phyloP scores from a whole-genome alignment of 2,888 invertebrate species.

The Cryptus viduatorius region DNA sequence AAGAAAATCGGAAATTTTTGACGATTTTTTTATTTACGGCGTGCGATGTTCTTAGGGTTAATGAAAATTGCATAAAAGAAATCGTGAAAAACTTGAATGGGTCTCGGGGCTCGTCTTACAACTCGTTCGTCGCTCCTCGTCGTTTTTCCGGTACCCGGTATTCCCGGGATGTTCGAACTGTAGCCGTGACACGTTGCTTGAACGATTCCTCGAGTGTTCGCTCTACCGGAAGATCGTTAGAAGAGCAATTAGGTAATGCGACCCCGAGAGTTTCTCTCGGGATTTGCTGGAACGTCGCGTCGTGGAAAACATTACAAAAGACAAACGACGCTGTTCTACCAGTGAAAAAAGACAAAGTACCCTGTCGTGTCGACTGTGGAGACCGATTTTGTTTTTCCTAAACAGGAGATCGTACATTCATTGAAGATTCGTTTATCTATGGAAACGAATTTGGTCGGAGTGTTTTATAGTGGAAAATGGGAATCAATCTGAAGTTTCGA shows the following conservation, averaged over 20 bases:
- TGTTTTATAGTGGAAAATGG: slow-evolving; percentile 41
- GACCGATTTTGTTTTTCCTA: slow-evolving; percentile 13
- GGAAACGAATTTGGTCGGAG: slow-evolving; percentile 67
- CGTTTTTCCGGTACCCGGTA: slow-evolving; percentile 17
- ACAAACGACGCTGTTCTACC: slow-evolving; percentile 20
- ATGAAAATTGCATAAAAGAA: not conserved
- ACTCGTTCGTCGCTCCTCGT: slow-evolving; percentile 23
- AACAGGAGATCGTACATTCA: not conserved
- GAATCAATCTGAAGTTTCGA: slow-evolving; percentile 64
- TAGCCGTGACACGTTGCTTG: slow-evolving; percentile 44
- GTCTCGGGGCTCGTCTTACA: slow-evolving; percentile 14
- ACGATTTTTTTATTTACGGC: no score
- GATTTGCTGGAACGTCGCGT: slow-evolving; percentile 26
- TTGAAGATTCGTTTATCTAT: slow-evolving; percentile 10
- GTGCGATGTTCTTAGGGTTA: not conserved
- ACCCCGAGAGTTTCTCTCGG: slow-evolving; percentile 67
- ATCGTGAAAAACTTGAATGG: no score
- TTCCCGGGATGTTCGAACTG: slow-evolving; percentile 3
- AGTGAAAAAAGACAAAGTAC: slow-evolving; percentile 24
- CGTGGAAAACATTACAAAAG: slow-evolving; percentile 32
- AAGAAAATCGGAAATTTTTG: not conserved
- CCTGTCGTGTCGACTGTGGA: no score
- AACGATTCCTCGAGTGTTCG: slow-evolving; percentile 61
- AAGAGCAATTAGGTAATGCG: slow-evolving; percentile 78
- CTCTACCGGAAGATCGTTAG: slow-evolving; percentile 73